Percentiles rank a stretch among this genome's conserved stretches.
Conservation (phyloP, 2,113 vertebrate genomes). For the Peromyscus polionotus region DNA sequence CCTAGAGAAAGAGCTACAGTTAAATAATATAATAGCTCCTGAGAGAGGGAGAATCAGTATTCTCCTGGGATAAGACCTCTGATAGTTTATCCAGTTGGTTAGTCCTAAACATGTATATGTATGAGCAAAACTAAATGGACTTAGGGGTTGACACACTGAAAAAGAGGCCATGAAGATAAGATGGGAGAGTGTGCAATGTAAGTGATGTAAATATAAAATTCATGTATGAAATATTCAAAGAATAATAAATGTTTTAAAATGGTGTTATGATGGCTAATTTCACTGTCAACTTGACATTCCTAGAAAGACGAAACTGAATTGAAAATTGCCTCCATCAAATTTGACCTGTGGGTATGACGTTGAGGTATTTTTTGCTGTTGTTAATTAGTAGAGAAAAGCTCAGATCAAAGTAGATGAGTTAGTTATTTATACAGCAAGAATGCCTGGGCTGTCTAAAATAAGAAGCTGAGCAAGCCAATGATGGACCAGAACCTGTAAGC, state of each 20-base stretch:
- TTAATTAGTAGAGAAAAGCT: not conserved
- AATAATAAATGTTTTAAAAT: not conserved
- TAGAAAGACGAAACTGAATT: not conserved
- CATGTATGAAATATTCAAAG: not conserved
- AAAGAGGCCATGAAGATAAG: not conserved
- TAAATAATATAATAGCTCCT: not conserved
- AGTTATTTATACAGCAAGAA: not conserved
- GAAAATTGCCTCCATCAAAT: not conserved
- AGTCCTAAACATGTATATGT: not conserved
- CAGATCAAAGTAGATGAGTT: not conserved
- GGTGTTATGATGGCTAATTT: not conserved
- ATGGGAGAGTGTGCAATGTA: not conserved
- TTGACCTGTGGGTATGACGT: not conserved
- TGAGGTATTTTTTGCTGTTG: not conserved
- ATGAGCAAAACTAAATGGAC: not conserved
- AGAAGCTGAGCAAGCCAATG: not conserved
- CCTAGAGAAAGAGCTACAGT: not conserved
- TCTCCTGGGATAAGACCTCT: not conserved
- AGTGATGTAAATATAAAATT: not conserved
- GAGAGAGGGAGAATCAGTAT: not conserved
- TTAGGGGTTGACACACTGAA: too few species aligned
- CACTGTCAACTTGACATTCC: not conserved
- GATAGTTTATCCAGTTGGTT: not conserved
- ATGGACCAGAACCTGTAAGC: not conserved
- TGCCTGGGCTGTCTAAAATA: not conserved